Percentiles rank a stretch among this genome's conserved stretches.
phyloP scores from a whole-genome alignment of 2,888 invertebrate genomes.

The Macrosiphum euphorbiae region DNA sequence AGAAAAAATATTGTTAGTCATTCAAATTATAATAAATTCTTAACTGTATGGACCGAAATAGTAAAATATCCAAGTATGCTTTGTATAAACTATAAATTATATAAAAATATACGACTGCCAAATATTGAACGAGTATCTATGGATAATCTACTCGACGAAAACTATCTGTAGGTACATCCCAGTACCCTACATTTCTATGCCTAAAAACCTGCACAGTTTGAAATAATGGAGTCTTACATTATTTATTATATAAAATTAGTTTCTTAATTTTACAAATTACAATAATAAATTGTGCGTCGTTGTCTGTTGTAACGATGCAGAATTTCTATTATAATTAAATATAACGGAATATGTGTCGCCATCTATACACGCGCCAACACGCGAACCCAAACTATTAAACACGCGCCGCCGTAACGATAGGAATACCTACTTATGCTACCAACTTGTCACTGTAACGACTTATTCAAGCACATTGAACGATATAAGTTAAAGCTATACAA shows the following conservation, averaged over 20 bases:
- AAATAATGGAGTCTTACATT: constrained; percentile 9
- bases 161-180: neutral
- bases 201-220: neutral
- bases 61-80: neutral
- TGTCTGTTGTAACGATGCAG: too few species aligned
- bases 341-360: too few species aligned
- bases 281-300: neutral
- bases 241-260: neutral
- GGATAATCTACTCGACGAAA: neutral
- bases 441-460: too few species aligned
- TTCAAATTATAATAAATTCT: neutral
- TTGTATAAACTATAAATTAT: neutral
- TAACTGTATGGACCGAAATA: neutral
- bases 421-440: too few species aligned
- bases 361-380: too few species aligned
- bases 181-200: neutral
- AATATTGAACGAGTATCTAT: neutral
- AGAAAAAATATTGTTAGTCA: neutral
- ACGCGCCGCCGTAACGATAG: too few species aligned
- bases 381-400: too few species aligned
- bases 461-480: too few species aligned
- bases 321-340: too few species aligned
- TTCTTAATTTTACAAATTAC: neutral
- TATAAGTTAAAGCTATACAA: too few species aligned
- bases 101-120: neutral